Conservation (phyloP, 2,797 vertebrate genomes). For the Bovichtus variegatus region DNA sequence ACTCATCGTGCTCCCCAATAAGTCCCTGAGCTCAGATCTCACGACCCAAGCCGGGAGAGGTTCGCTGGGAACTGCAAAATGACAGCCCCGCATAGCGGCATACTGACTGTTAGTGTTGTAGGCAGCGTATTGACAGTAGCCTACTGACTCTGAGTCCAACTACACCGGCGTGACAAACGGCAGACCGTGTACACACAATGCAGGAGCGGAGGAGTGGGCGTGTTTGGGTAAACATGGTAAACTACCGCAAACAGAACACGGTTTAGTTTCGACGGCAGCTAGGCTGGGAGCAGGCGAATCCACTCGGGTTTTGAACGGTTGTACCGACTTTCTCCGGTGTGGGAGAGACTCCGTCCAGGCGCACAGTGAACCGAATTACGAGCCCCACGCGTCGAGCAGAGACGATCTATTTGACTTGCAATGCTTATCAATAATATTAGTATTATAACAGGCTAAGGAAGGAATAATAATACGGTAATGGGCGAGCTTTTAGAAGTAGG, state of each 20-base stretch:
- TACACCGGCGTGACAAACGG: conserved; percentile 66
- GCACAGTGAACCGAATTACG: conserved; percentile 18
- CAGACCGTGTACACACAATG: conserved; percentile 69
- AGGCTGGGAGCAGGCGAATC: conserved; percentile 1
- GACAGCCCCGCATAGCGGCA: conserved; percentile 48
- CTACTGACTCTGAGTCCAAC: conserved; percentile 44
- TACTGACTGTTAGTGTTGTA: conserved; percentile 37
- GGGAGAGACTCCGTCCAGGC: conserved; percentile 22
- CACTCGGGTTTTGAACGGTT: conserved; percentile 14
- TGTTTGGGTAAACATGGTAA: conserved; percentile 76
- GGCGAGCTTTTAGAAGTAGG: conserved; percentile 46
- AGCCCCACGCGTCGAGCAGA: conserved; percentile 24
- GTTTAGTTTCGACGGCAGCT: conserved; percentile 31
- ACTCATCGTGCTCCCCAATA: conserved; percentile 52
- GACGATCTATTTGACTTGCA: conserved; percentile 1
- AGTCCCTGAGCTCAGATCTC: conserved; percentile 55
- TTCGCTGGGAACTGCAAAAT: conserved; percentile 37
- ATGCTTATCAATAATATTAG: too few relatives aligned
- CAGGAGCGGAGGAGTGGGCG: conserved; percentile 76
- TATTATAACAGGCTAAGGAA: background rate
- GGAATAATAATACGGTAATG: conserved; percentile 3
- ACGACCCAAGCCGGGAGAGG: conserved; percentile 35
- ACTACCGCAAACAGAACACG: conserved; percentile 71
- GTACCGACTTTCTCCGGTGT: conserved; percentile 29
- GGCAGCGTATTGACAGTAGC: conserved; percentile 43